Base-by-base conservation (phyloP, 2,888 invertebrate species). In the Dasypogon diadema region DNA sequence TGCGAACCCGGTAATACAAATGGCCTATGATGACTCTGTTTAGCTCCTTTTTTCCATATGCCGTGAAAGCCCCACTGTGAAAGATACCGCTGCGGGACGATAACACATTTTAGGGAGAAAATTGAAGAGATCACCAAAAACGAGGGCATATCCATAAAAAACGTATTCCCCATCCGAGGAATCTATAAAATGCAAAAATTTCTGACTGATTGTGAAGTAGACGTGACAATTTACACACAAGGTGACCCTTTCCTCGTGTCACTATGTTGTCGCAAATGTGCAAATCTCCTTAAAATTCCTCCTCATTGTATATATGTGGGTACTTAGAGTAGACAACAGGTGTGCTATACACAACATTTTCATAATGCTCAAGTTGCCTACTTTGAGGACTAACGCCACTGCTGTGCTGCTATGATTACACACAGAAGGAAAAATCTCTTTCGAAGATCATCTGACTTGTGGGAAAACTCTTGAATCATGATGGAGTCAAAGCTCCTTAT, bases 1-100 rank as follows among this genome's bases (percentile, higher is more conserved):
- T 65, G 26, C 48, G 65, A 65, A 42, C 65, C 65, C 42, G 24
- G 65, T 65, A 65, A 65, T 65, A 65, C 46, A 65, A 65, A 65
- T 65, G 65, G 65, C 21, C 65, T 18, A 14, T 14, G 65, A 63
- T 63, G 63, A 63, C 63, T 63, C 16, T 48, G 48, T 3, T 2
- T 48, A 48, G 48, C 4, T 48, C 4, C 3, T 16, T 48, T 6
- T 16, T 14, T 16, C 16, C 12, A 48, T 16, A 18, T 42, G 63
- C 63, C 42, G 12, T 18, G 4, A 30, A 60, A 8, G 3, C 30
- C 30, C 3, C 30, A 30, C 4, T 30, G 30, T 30, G 30, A 8
- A 30, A 8, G 30, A 30, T 5, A 30, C 30, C 30, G 8, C 30
- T 30, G 30, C 8, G 30, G 30, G 8, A 8, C 3, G 30, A 30